Conservation (phyloP, 2,888 invertebrate species). For the Melanostoma scalare region DNA sequence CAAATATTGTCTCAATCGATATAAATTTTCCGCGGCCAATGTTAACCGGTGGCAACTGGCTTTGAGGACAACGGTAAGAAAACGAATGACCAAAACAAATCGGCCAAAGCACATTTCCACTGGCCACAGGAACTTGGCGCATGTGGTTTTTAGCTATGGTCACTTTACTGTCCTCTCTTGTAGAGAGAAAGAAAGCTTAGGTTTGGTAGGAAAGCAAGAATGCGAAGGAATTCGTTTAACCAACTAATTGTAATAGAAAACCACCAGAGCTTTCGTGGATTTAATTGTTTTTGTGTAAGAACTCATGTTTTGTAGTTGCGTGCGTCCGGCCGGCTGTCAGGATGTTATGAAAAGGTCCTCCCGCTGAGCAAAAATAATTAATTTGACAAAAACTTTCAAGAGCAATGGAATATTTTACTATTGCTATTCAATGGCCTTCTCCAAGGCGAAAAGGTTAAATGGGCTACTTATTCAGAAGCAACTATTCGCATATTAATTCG, state of each 20-base stretch:
- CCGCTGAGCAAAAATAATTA: not conserved
- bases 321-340: slow-evolving; percentile 56
- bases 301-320: slow-evolving; percentile 27
- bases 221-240: slow-evolving; percentile 9
- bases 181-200: slow-evolving; percentile 40
- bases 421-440: slow-evolving; percentile 48
- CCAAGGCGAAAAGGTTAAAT: slow-evolving; percentile 61
- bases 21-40: slow-evolving; percentile 50
- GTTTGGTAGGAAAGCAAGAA: not conserved
- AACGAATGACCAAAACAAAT: slow-evolving; percentile 72
- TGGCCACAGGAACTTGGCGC: slow-evolving; percentile 57
- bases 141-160: slow-evolving; percentile 55
- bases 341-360: slow-evolving; percentile 34
- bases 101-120: slow-evolving; percentile 49
- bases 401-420: not conserved
- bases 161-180: slow-evolving; percentile 33
- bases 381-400: not conserved
- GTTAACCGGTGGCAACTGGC: slow-evolving; percentile 36
- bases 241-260: slow-evolving; percentile 21
- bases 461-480: slow-evolving; percentile 35
- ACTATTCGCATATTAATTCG: slow-evolving; percentile 18
- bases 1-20: slow-evolving; percentile 53
- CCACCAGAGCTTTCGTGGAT: slow-evolving; percentile 30
- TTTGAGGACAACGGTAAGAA: slow-evolving; percentile 60
- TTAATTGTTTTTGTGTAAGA: slow-evolving; percentile 24